Conservation (phyloP, 2,888 invertebrate species). For the Ophonus ardosiacus region DNA sequence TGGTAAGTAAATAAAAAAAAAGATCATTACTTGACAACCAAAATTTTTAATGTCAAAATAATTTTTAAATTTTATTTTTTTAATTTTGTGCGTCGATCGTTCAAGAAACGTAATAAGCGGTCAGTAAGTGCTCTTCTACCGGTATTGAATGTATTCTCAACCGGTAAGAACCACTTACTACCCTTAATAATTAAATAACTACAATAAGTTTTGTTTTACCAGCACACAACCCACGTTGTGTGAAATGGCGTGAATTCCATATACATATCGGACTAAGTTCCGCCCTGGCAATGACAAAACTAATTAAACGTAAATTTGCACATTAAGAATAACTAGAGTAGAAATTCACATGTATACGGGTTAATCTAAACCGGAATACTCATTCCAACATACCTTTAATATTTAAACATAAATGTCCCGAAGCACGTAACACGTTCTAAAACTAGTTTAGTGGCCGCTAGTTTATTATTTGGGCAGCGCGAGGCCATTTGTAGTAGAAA, state of each 20-base stretch:
- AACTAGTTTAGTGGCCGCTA: conserved; percentile 24
- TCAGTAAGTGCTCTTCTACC: too few relatives aligned
- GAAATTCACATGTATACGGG: not conserved
- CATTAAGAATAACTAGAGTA: conserved; percentile 51
- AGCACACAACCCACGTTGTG: too few relatives aligned
- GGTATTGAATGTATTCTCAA: too few relatives aligned
- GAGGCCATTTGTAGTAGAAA: conserved; percentile 37
- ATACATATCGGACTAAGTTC: not conserved
- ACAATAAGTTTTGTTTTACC: too few relatives aligned
- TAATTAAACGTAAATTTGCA: conserved; percentile 52
- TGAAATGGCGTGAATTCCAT: not conserved
- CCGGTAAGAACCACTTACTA: too few relatives aligned
- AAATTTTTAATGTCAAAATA: too few relatives aligned
- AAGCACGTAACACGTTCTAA: conserved; percentile 29
- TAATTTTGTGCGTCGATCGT: too few relatives aligned
- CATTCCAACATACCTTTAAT: conserved; percentile 28
- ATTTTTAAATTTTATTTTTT: too few relatives aligned
- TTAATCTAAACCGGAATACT: conserved; percentile 44
- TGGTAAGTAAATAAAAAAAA: too few relatives aligned
- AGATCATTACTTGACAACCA: too few relatives aligned
- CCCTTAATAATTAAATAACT: too few relatives aligned
- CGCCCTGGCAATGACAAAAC: not conserved
- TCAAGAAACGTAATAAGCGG: too few relatives aligned
- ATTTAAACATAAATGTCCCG: conserved; percentile 47
- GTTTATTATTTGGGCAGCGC: conserved; percentile 47